Conservation (phyloP, 2,113 vertebrate genomes). For the Rattus norvegicus region GRCr8 NC_086039.1:67623501-67624000, state of each 20-base stretch:
- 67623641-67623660: background rate
- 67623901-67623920: background rate
- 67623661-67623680: background rate
- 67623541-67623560: background rate
- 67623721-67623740: background rate
- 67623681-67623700: background rate
- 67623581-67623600: background rate
- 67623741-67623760: background rate
- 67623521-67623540: background rate
- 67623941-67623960: background rate
- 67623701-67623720: background rate
- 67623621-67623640: conserved; percentile 41
- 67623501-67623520: background rate
- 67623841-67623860: background rate
- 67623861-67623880: background rate
- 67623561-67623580: conserved; percentile 6
- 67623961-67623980: background rate
- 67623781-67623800: background rate
- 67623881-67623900: conserved; percentile 7
- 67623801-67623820: background rate
- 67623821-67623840: background rate
- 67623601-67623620: background rate
- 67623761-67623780: background rate
- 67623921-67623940: background rate
- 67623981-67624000: background rate